Conservation (phyloP, 2,113 vertebrate genomes). For the Aldabrachelys gigantea region DNA sequence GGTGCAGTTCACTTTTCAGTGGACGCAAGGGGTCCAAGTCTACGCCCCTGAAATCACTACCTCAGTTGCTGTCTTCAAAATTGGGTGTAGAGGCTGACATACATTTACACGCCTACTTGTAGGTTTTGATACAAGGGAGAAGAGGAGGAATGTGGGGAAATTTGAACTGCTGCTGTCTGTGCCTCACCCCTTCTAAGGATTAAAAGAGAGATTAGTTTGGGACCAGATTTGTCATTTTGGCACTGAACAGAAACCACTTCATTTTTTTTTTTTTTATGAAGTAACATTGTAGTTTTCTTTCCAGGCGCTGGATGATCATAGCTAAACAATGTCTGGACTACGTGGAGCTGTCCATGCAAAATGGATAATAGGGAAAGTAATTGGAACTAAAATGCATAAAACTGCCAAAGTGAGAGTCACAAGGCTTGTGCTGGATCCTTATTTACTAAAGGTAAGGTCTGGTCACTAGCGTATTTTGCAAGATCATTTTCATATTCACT, state of each 20-base stretch:
- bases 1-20: neutral
- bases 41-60: fast-evolving
- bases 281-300: constrained; percentile 39
- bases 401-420: constrained; percentile 97
- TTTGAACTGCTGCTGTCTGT: neutral
- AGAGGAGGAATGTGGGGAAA: fast-evolving
- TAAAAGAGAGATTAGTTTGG: neutral
- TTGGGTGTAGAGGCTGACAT: neutral
- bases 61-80: neutral
- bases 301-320: constrained; percentile 50
- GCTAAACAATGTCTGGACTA: constrained; percentile 85
- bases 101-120: fast-evolving
- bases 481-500: neutral
- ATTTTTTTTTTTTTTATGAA: constrained; percentile 57
- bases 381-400: constrained; percentile 95
- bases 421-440: constrained; percentile 91
- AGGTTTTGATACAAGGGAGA: neutral
- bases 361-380: constrained; percentile 94
- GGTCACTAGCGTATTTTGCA: fast-evolving
- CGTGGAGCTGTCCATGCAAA: constrained; percentile 90
- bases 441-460: constrained; percentile 92
- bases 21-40: neutral
- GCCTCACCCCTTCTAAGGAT: neutral
- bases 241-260: fast-evolving
- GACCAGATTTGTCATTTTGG: fast-evolving